A percentile compares a stretch with the other conserved stretches of the same genome.
These are phyloP conservation scores for Chrosomus eos DNA, from an alignment of 2,797 vertebrate genomes.

Conservation along the genomic window DNA sequence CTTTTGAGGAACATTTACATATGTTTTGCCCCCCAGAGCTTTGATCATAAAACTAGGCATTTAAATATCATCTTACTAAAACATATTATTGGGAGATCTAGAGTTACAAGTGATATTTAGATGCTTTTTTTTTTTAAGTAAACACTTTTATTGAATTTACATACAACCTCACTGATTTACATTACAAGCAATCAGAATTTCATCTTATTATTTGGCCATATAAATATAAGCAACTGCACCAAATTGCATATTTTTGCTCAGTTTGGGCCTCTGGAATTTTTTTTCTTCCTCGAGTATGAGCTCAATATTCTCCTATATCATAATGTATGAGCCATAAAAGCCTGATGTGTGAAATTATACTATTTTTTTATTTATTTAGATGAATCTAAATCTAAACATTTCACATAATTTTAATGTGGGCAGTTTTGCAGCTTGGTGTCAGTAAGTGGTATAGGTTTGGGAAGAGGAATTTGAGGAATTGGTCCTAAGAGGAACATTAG, in stretches of 20 bases:
- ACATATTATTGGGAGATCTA: neutral
- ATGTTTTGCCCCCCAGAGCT: neutral
- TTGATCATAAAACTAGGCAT: neutral
- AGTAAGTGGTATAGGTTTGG: neutral
- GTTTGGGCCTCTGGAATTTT: neutral
- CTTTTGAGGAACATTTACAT: too few relatives aligned
- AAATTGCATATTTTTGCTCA: neutral
- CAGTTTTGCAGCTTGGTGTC: neutral
- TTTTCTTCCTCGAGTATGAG: neutral
- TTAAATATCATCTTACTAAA: neutral
- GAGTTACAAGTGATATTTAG: neutral
- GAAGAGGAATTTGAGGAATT: too few relatives aligned
- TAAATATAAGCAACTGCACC: neutral
- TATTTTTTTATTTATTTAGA: too few relatives aligned
- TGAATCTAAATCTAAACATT: neutral
- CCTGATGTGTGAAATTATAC: neutral
- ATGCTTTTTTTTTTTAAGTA: neutral
- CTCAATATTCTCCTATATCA: neutral
- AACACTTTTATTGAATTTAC: neutral
- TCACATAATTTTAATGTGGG: neutral
- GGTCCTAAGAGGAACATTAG: too few relatives aligned
- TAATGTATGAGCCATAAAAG: neutral
- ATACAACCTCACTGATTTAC: neutral
- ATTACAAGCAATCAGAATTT: neutral
- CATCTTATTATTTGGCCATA: neutral